Evolutionary conservation across 2,113 vertebrate species (phyloP).

Genomic region (Lonchura striata): DNA sequence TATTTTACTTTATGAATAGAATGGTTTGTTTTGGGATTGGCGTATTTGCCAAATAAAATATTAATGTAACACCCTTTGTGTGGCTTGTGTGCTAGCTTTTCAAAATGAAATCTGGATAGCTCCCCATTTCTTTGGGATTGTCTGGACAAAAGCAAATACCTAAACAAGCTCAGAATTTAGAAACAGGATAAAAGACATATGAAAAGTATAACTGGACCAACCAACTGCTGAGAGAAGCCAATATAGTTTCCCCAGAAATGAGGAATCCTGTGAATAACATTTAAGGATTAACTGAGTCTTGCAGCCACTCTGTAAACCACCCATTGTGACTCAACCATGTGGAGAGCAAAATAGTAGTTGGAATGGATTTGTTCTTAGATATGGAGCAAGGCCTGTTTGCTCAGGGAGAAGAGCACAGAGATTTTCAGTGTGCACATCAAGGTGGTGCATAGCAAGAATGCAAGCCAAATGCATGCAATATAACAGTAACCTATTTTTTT

Average conservation of each 20-base stretch:
- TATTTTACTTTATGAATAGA: neutral
- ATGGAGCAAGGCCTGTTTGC: neutral
- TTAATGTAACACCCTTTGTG: neutral
- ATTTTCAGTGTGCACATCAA: neutral
- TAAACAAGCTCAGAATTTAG: neutral
- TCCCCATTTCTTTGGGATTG: neutral
- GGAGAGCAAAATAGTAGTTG: neutral
- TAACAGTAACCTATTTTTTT: neutral
- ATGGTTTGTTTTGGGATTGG: neutral
- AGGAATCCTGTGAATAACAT: neutral
- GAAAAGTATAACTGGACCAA: neutral
- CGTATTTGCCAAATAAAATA: slow-evolving; percentile 17
- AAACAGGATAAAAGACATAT: neutral
- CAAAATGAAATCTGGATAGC: neutral
- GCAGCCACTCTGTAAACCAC: neutral
- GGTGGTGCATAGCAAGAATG: neutral
- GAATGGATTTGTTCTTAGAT: neutral
- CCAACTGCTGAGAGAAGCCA: neutral
- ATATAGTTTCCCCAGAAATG: neutral
- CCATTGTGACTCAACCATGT: neutral
- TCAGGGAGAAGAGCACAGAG: neutral
- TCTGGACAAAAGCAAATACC: neutral
- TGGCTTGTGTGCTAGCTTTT: neutral
- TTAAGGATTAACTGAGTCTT: neutral
- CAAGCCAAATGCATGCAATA: neutral